Conservation (phyloP, 2,113 vertebrate species). For the Pterophyllum scalare region DNA sequence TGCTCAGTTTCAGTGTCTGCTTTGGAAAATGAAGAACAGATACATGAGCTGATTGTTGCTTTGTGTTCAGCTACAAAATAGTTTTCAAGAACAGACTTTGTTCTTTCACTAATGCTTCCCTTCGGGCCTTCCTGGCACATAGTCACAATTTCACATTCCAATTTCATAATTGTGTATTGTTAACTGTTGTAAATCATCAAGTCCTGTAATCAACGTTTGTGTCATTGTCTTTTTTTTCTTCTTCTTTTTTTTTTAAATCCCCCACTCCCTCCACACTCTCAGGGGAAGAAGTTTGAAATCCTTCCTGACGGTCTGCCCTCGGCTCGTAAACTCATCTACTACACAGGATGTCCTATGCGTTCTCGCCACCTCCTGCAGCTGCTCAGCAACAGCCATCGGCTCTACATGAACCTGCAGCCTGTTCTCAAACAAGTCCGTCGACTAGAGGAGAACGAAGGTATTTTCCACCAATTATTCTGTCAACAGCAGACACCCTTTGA, state of each 20-base stretch:
- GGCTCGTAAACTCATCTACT: constrained; percentile 95
- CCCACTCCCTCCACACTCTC: neutral
- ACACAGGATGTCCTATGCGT: constrained; percentile 93
- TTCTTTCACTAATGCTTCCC: constrained; percentile 20
- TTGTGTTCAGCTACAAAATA: constrained; percentile 2
- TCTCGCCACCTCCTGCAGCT: constrained; percentile 96
- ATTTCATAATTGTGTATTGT: constrained; percentile 6
- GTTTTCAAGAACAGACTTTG: constrained; percentile 10
- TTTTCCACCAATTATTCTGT: neutral
- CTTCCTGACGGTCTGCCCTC: constrained; percentile 95
- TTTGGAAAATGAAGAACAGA: constrained; percentile 46
- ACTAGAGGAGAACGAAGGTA: constrained; percentile 96
- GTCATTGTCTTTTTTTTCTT: neutral
- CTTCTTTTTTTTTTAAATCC: too few species aligned
- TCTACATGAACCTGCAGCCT: constrained; percentile 98
- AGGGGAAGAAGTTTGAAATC: constrained; percentile 99
- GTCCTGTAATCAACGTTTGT: constrained; percentile 3
- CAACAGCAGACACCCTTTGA: neutral
- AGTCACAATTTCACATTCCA: constrained; percentile 37
- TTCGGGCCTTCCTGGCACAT: neutral
- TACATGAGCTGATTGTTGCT: neutral
- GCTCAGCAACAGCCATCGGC: constrained; percentile 96
- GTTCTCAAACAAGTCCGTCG: constrained; percentile 92
- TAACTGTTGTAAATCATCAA: constrained; percentile 18
- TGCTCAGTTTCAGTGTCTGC: neutral